Evolutionary conservation across 1,140 invertebrate species (phyloP), one percentile per base, ranked within the genome.

Genomic region (Eufriesea mexicana): DNA sequence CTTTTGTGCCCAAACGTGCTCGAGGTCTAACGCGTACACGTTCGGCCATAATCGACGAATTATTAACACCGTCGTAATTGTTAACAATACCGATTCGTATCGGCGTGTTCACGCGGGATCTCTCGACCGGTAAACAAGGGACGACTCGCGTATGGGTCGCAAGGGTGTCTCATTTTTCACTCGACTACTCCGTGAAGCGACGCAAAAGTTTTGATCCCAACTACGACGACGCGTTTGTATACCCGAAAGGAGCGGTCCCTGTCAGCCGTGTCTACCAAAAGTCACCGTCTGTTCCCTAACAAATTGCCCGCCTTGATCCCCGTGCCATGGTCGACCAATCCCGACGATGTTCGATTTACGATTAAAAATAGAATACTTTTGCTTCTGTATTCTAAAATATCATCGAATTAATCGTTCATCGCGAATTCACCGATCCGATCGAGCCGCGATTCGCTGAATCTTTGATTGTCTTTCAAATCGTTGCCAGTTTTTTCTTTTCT

Each of bases 91-190:
- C 23, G 20, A 20, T 23, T 2, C 0, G 20, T 25, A 45, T 76
- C 18, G 23, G 10, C 23, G 18, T 10, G 14, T 45, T 28, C 14
- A 10, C 8, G n/a, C 23, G 7, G n/a, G 18, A 35, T 42, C 14
- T 71, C 47, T 20, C 8, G 20, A n/a, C 8, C 18, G 16, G 5
- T n/a, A 35, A 47, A 47, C 71, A 62, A 49, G 51, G 51, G 49
- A 70, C 55, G 61, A 81, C 64, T 75, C 62, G 23, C 71, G 45
- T 20, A 61, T 8, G 61, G 35, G 2, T 84, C 74, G 70, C 72
- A 62, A 81, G 25, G 84, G 62, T 59, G 59, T 83, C 45, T 85
- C 78, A 89, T 90, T 88, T 88, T 80, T 84, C 86, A 83, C 74
- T 74, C 76, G 64, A 80, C 57, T 77, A 86, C 20, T 10, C 71